phyloP scores from a whole-genome alignment of 1,140 invertebrate genomes.

The Polypedilum vanderplanki region DNA sequence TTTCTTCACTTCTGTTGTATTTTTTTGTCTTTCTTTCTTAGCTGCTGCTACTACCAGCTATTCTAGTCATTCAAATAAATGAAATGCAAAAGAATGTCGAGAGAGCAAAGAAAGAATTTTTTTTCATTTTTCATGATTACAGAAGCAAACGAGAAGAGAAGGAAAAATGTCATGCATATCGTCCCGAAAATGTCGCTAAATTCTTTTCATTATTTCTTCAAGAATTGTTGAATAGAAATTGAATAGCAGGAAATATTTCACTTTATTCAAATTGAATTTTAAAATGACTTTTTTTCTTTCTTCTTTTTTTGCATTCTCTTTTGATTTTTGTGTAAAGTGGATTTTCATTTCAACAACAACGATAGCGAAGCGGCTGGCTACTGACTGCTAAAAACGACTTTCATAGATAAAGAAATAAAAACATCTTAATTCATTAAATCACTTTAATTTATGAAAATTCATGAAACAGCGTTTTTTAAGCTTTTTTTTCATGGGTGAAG shows the following conservation, averaged over 20 bases:
- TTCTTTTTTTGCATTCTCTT: no score
- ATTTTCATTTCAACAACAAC: no score
- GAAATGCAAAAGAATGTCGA: not conserved
- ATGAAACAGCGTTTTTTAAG: no score
- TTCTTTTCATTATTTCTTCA: conserved; percentile 12
- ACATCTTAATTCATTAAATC: no score
- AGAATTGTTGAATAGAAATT: not conserved
- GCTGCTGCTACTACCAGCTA: not conserved
- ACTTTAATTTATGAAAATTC: no score
- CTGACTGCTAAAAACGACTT: no score
- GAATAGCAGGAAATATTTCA: not conserved
- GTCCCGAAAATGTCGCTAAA: not conserved
- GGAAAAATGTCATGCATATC: not conserved
- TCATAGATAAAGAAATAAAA: no score
- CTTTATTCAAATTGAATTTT: not conserved
- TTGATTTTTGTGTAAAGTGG: no score
- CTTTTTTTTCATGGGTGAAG: no score
- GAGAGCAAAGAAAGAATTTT: not conserved
- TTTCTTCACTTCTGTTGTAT: not conserved
- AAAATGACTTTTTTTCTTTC: not conserved
- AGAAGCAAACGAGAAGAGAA: not conserved
- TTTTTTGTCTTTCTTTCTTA: not conserved
- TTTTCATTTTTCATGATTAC: conserved; percentile 11
- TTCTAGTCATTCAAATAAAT: conserved; percentile 19
- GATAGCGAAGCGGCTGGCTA: no score